Conservation (phyloP, 2,888 invertebrate genomes). For the Sphinx pinastri region DNA sequence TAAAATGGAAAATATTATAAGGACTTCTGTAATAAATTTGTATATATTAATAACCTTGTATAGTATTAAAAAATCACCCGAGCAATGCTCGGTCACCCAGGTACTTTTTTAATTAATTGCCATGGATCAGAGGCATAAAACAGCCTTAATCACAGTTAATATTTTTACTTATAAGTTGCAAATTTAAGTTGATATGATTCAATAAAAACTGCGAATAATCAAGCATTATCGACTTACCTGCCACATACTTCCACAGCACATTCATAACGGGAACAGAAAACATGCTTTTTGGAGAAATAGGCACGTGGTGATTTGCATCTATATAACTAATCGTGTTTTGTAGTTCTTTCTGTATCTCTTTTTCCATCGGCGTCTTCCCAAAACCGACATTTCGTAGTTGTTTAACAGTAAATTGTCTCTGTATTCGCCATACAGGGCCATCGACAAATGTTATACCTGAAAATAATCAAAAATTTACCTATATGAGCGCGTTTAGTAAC, state of each 20-base stretch:
- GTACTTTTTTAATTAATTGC: no score
- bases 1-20: no score
- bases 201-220: neutral
- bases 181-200: no score
- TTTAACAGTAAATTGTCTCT: constrained; percentile 86
- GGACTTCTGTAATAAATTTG: no score
- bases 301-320: constrained; percentile 50
- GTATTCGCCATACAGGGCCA: constrained; percentile 86
- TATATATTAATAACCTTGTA: no score
- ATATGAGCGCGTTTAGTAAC: neutral
- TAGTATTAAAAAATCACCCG: no score
- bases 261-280: constrained; percentile 87
- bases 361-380: constrained; percentile 85
- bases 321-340: constrained; percentile 75
- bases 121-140: no score
- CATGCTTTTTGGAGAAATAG: constrained; percentile 77
- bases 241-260: constrained; percentile 88
- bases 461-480: constrained; percentile 33
- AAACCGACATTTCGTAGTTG: constrained; percentile 86
- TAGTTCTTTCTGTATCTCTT: constrained; percentile 84
- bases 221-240: constrained; percentile 68
- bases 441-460: constrained; percentile 88
- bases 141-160: no score
- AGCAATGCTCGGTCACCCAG: no score
- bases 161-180: no score